Evolutionary conservation across 1,140 invertebrate species (phyloP), one percentile per base, ranked within the genome.

Genomic region (Drosophila biarmipes): DNA sequence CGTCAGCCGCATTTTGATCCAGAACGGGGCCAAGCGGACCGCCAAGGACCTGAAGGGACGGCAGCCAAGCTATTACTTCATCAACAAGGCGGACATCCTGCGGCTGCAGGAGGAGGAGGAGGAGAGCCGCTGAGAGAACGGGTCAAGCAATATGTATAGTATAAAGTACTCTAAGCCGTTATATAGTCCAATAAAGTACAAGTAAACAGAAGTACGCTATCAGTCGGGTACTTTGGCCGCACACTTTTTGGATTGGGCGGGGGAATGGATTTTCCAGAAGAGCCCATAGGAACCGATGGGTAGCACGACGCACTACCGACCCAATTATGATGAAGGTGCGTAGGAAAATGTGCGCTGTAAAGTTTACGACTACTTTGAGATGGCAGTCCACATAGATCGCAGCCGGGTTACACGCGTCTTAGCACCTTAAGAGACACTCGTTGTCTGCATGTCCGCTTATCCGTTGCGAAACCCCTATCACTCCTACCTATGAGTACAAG

Each of bases 11-110:
- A 95, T 97, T 52, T 92, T 98, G 1, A 97, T 97, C 21, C 94
- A 96, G 89, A 94, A 95, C 1, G 97, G 97, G 14, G 96, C 97
- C 21, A 96, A 96, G 89, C 93, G 97, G 53, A 94, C 96, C 1
- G 92, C 95, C 4, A 97, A 97, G 92, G 97, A 98, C 93, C 93
- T 98, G 90, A 97, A 96, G 93, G 97, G 96, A 56, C 94, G 97
- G 49, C 96, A 97, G 86, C 96, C 97, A 1, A 96, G 96, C n/a
- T 98, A 97, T 92, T 98, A 98, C 91, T 98, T 97, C 84, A 96
- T 98, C 94, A 97, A 98, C 84, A 97, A 97, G 92, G 95, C 96
- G 10, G 97, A 98, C 69, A 97, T 98, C 76, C 92, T 96, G 49
- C 93, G 94, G 55, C 93, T 97, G n/a, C 96, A 97, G 92, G 96